Conservation (phyloP, 2,113 vertebrate genomes). For the Cyanoramphus novaezelandiae region DNA sequence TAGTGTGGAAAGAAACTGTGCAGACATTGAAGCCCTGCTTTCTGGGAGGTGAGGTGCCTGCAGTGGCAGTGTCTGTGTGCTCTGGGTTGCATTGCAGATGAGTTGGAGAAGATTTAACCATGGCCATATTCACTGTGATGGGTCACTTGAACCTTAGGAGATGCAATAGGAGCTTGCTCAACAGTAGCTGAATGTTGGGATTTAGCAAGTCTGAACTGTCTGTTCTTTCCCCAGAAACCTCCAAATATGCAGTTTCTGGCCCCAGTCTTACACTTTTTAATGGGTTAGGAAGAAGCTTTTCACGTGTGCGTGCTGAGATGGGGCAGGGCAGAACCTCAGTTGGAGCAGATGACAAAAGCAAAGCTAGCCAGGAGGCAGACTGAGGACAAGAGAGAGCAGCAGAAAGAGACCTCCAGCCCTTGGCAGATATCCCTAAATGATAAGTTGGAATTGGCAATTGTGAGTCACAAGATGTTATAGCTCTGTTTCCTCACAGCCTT, state of each 20-base stretch:
- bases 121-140: background rate
- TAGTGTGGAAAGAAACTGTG: no score
- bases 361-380: background rate
- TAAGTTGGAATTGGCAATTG: background rate
- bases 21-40: background rate
- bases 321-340: background rate
- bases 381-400: background rate
- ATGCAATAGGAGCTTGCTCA: fast-evolving
- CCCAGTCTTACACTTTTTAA: background rate
- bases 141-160: background rate
- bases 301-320: background rate
- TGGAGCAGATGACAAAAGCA: background rate
- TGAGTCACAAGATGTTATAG: background rate
- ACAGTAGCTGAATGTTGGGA: background rate
- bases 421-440: background rate
- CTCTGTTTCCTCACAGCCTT: background rate
- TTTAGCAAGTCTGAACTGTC: background rate
- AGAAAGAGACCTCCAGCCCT: background rate
- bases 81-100: background rate
- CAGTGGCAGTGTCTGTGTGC: background rate
- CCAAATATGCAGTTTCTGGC: background rate
- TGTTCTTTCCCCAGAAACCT: background rate
- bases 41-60: background rate
- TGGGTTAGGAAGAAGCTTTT: background rate
- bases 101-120: background rate